A percentile compares a stretch with the other conserved stretches of the same genome.
phyloP scores from a whole-genome alignment of 2,888 invertebrate species.

The Corbicula japonica region DNA sequence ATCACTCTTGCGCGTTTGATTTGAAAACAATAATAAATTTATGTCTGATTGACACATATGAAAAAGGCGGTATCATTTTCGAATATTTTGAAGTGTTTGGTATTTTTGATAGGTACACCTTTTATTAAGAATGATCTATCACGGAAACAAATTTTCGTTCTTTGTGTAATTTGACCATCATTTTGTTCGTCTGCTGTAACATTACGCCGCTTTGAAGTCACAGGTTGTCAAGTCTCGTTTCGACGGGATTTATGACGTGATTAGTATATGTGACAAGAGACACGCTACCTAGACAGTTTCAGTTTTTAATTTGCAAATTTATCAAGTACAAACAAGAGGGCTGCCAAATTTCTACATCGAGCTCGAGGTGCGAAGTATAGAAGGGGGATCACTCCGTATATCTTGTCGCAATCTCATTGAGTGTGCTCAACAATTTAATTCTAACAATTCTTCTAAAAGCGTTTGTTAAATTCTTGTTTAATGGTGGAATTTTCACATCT shows the following conservation, averaged over 20 bases:
- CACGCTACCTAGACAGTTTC: conserved; percentile 22
- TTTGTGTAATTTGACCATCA: conserved; percentile 42
- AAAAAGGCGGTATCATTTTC: too few relatives aligned
- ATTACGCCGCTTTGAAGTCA: conserved; percentile 37
- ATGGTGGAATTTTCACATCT: conserved; percentile 2
- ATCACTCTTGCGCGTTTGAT: too few relatives aligned
- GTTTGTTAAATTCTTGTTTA: conserved; percentile 16
- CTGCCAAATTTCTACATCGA: too few relatives aligned
- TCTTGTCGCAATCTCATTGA: too few relatives aligned
- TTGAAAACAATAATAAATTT: too few relatives aligned
- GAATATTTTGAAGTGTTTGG: too few relatives aligned
- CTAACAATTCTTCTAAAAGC: too few relatives aligned
- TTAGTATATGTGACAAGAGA: conserved; percentile 40
- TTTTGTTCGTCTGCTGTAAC: conserved; percentile 41
- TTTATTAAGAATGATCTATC: conserved; percentile 37
- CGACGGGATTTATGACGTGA: conserved; percentile 43
- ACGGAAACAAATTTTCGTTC: conserved; percentile 27
- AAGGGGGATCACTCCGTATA: too few relatives aligned
- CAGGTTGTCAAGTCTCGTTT: conserved; percentile 48
- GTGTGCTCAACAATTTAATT: too few relatives aligned
- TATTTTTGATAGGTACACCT: conserved; percentile 8
- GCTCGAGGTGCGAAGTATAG: too few relatives aligned
- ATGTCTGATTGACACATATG: too few relatives aligned
- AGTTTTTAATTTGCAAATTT: conserved; percentile 27
- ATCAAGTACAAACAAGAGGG: too few relatives aligned